Percentiles rank a stretch among this genome's conserved stretches.
These are phyloP conservation scores for Nebria ingens DNA, from an alignment of 1,140 invertebrate species.

Conservation along the genomic window DNA sequence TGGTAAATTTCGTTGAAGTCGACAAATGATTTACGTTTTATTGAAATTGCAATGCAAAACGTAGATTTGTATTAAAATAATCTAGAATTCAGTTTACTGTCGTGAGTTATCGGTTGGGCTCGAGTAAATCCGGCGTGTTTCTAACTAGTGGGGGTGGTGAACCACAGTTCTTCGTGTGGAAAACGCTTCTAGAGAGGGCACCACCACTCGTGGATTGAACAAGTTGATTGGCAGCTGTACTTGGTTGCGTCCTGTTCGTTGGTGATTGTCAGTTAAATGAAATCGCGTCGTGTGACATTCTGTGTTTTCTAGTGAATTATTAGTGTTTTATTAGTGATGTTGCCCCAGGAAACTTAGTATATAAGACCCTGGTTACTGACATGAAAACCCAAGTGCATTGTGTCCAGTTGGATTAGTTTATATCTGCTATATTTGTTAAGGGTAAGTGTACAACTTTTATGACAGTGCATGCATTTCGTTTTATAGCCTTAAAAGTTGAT, in stretches of 20 bases:
- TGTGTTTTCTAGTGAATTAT: neutral
- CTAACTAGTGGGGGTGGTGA: neutral
- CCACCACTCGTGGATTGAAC: neutral
- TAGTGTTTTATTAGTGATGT: neutral
- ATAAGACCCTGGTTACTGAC: neutral
- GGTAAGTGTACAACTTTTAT: neutral
- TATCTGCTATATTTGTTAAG: neutral
- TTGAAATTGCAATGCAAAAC: neutral
- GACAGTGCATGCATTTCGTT: neutral
- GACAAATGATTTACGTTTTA: neutral
- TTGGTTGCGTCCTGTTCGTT: neutral
- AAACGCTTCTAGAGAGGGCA: neutral
- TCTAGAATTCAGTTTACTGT: neutral
- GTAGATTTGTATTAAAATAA: neutral
- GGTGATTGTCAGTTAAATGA: neutral
- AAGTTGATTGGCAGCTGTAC: neutral
- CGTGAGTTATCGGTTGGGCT: neutral
- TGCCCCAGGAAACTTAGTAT: neutral
- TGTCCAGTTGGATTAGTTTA: neutral
- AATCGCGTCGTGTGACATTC: neutral
- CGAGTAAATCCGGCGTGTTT: neutral
- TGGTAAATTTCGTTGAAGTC: neutral
- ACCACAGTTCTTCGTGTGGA: neutral
- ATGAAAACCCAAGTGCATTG: neutral
- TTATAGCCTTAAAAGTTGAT: neutral